Conservation (phyloP, 1,140 invertebrate species). For the Pseudoatta argentina region DNA sequence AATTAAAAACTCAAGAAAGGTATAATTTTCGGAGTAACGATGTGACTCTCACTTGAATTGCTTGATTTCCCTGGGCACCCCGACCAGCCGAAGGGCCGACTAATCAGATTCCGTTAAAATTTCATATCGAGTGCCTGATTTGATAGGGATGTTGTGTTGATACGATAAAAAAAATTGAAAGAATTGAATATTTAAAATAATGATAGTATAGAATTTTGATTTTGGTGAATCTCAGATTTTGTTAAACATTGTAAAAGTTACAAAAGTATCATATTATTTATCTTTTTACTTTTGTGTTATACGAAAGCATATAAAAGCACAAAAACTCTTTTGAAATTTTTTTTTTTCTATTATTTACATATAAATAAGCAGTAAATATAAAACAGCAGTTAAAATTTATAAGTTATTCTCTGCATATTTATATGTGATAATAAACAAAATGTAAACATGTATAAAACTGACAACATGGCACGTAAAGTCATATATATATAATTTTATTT, state of each 20-base stretch:
- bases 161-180: neutral
- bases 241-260: neutral
- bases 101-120: slow-evolving; percentile 40
- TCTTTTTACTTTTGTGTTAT: neutral
- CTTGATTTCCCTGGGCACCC: slow-evolving; percentile 25
- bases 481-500: slow-evolving; percentile 11
- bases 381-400: neutral
- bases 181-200: neutral
- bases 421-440: slow-evolving; percentile 4
- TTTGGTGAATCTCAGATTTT: neutral
- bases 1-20: slow-evolving; percentile 33
- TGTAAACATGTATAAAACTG: neutral
- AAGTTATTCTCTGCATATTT: neutral
- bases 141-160: neutral
- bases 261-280: neutral
- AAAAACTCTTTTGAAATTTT: neutral
- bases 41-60: slow-evolving; percentile 17
- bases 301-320: neutral
- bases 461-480: neutral
- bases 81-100: too few species aligned
- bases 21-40: slow-evolving; percentile 24
- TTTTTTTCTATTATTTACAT: slow-evolving; percentile 4
- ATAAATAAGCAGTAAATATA: slow-evolving; percentile 1
- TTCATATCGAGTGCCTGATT: neutral
- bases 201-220: neutral